These are phyloP conservation scores for Heterotilapia buettikoferi DNA, from an alignment of 2,113 vertebrate species.

Conservation along the genomic window DNA sequence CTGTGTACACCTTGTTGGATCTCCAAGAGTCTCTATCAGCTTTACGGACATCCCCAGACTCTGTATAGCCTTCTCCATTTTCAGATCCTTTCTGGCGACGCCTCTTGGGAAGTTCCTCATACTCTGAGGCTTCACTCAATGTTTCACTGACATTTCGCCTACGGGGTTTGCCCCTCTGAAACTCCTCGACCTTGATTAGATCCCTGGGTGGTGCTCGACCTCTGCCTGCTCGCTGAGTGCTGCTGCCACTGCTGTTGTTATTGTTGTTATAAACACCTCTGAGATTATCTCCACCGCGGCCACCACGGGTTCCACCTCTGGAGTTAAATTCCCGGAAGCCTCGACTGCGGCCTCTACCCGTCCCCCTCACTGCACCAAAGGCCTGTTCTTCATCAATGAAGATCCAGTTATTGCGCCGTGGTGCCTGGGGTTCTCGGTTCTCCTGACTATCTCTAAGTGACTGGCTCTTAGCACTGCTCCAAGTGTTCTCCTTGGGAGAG, in stretches of 20 bases:
- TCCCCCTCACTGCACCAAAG: constrained; percentile 82
- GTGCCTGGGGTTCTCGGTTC: constrained; percentile 71
- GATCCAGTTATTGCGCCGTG: constrained; percentile 93
- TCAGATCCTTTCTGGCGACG: constrained; percentile 84
- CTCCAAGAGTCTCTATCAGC: constrained; percentile 89
- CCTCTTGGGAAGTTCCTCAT: constrained; percentile 92
- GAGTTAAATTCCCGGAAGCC: constrained; percentile 90
- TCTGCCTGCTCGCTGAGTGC: constrained; percentile 68
- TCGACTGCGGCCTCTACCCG: constrained; percentile 79
- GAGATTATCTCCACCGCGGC: constrained; percentile 47
- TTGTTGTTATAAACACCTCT: constrained; percentile 65
- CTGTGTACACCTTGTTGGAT: constrained; percentile 84
- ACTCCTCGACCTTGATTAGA: constrained; percentile 79
- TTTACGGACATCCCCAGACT: constrained; percentile 73
- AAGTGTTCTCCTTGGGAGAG: constrained; percentile 72
- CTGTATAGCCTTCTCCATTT: constrained; percentile 75
- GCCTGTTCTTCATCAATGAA: constrained; percentile 97
- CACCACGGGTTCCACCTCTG: constrained; percentile 76
- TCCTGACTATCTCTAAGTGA: constrained; percentile 62
- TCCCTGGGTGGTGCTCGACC: constrained; percentile 79
- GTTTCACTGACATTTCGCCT: constrained; percentile 92
- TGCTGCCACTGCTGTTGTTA: constrained; percentile 16
- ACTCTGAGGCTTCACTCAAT: constrained; percentile 91
- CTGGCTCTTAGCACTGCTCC: constrained; percentile 72
- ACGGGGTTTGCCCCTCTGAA: constrained; percentile 82